A percentile compares a stretch with the other conserved stretches of the same genome.
Conservation (phyloP, 2,797 vertebrate species). For the Clarias laeviceps region DNA sequence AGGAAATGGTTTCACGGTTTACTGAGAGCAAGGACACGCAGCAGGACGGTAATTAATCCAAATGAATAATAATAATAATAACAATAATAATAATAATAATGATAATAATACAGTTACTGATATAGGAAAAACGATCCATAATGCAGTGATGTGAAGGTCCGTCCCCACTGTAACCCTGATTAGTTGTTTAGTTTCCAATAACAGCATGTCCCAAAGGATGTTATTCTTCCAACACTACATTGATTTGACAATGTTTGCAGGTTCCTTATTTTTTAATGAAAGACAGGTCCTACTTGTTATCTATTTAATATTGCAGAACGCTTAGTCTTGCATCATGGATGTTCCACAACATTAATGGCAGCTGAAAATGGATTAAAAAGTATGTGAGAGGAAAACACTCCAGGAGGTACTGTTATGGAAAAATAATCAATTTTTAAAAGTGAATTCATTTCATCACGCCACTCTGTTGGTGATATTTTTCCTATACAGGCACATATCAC, state of each 20-base stretch:
- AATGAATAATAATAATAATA: neutral
- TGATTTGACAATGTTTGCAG: neutral
- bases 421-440: neutral
- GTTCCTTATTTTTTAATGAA: neutral
- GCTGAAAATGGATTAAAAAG: neutral
- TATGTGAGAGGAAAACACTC: neutral
- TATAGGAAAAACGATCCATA: neutral
- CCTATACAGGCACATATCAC: neutral
- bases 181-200: neutral
- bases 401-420: neutral
- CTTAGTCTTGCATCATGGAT: neutral
- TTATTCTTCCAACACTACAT: neutral
- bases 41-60: constrained; percentile 63
- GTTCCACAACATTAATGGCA: neutral
- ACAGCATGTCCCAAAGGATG: neutral
- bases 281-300: neutral
- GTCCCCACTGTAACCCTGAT: neutral
- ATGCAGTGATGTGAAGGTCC: neutral
- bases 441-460: neutral
- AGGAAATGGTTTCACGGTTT: constrained; percentile 74
- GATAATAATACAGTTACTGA: neutral
- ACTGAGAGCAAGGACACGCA: constrained; percentile 63
- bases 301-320: neutral
- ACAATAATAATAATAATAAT: neutral
- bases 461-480: neutral